Conservation (phyloP, 2,888 invertebrate species). For the Prosapia bicincta region DNA sequence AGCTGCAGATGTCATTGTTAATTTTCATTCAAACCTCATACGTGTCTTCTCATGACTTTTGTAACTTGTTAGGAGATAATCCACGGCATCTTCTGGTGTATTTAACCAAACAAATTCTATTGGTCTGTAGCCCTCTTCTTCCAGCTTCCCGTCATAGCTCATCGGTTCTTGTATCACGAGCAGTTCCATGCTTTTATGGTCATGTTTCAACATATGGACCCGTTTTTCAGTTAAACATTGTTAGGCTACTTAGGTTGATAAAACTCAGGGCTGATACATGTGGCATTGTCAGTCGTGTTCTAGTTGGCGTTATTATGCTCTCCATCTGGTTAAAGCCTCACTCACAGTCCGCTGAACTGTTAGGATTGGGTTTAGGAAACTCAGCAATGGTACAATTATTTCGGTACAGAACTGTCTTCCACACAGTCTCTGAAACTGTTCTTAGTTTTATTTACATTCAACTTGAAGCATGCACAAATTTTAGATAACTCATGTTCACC, state of each 20-base stretch:
- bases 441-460: no score
- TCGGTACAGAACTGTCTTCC: not conserved
- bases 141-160: no score
- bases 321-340: not conserved
- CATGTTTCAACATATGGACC: slow-evolving; percentile 13
- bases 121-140: no score
- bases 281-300: slow-evolving; percentile 8
- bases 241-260: slow-evolving; percentile 11
- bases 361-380: not conserved
- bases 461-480: not conserved
- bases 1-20: no score
- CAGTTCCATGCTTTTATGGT: not conserved
- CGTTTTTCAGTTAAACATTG: slow-evolving; percentile 13
- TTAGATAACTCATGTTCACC: not conserved
- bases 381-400: not conserved
- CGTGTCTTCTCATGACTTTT: no score
- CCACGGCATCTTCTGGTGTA: no score
- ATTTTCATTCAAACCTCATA: no score
- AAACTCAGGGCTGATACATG: slow-evolving; percentile 10
- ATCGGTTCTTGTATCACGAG: no score
- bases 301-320: slow-evolving; percentile 10
- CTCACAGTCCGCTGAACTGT: not conserved
- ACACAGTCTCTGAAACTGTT: not conserved
- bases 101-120: no score
- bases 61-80: no score